Conservation (phyloP, 1,140 invertebrate species). For the Hycleus cichorii region DNA sequence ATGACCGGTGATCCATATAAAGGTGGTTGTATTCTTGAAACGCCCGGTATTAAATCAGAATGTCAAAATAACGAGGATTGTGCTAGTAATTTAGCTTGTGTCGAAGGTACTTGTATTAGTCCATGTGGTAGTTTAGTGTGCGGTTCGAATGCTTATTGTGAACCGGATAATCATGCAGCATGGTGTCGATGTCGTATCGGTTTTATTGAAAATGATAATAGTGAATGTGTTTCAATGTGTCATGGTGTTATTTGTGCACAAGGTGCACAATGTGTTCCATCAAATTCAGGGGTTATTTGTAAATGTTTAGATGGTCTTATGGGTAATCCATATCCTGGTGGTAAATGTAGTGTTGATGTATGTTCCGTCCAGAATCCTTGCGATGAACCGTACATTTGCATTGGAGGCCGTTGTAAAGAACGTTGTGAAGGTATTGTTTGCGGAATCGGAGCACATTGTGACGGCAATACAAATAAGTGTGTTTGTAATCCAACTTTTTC, state of each 20-base stretch:
- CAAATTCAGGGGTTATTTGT: slow-evolving; percentile 75
- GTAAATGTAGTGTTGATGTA: slow-evolving; percentile 68
- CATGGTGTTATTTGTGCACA: slow-evolving; percentile 69
- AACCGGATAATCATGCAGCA: slow-evolving; percentile 78
- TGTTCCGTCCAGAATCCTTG: slow-evolving; percentile 72
- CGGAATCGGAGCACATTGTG: slow-evolving; percentile 73
- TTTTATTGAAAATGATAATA: slow-evolving; percentile 64
- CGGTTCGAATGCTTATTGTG: slow-evolving; percentile 77
- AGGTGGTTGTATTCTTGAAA: slow-evolving; percentile 59
- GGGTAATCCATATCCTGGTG: slow-evolving; percentile 87
- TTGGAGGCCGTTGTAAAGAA: slow-evolving; percentile 74
- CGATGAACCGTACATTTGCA: slow-evolving; percentile 68
- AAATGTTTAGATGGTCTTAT: slow-evolving; percentile 77
- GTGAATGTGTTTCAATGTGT: slow-evolving; percentile 77
- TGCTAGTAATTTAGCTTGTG: slow-evolving; percentile 68
- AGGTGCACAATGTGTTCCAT: slow-evolving; percentile 83
- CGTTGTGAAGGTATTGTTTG: slow-evolving; percentile 78
- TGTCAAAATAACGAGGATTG: slow-evolving; percentile 71
- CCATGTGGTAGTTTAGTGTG: slow-evolving; percentile 73
- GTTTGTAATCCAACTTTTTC: slow-evolving; percentile 80
- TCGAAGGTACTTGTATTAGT: slow-evolving; percentile 68
- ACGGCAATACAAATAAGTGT: slow-evolving; percentile 71
- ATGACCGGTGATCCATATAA: slow-evolving; percentile 78
- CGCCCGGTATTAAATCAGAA: slow-evolving; percentile 45
- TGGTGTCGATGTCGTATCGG: slow-evolving; percentile 82